Base-by-base conservation (phyloP, 37 sponge, comb jelly and placozoan genomes). In the Cliona cf. orientalis region DNA sequence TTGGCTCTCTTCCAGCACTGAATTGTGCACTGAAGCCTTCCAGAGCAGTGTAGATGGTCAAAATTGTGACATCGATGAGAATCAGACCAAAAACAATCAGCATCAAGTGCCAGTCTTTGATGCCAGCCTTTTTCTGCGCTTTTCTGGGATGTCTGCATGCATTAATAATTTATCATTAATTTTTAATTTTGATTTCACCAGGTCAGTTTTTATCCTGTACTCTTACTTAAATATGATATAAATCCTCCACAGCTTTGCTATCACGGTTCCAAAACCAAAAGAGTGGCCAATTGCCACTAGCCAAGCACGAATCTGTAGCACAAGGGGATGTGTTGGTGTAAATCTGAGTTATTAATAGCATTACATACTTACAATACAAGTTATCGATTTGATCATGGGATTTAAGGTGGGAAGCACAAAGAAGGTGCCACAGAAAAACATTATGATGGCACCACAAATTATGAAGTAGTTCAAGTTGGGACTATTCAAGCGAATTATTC, bases 241-340 rank as follows among this genome's bases (percentile, higher is more conserved):
- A 2, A 75, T 38, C 31, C 62, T 55, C 60, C 76, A 75, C 62
- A 75, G 56, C 32, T 75, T 56, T 9, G 76, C 60, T 28, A 75
- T 21, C 5, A 75, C 58, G 35, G 62, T 75, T 19, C 62, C 76
- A 58, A 58, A 38, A 58, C 41, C 29, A 34, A 75, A 38, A 17
- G 53, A 72, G 45, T 72, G 45, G 4, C 74, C 74, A 44, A 72
- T 7, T 9, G 11, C 35, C 40, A 36, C 23, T 34, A 69, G 21
- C 41, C 33, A 69, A 36, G 66, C 29, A 64, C 29, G 12, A 9
- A 64, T 64, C 25, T n/a, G n/a, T n/a, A n/a, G n/a, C n/a, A n/a
- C n/a, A n/a, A n/a, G n/a, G n/a, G n/a, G n/a, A n/a, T n/a, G n/a
- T n/a, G n/a, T n/a, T n/a, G n/a, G n/a, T n/a, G n/a, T n/a, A n/a